Evolutionary conservation across 2,888 invertebrate species (phyloP).

Genomic region (Drosophila siamana): DNA sequence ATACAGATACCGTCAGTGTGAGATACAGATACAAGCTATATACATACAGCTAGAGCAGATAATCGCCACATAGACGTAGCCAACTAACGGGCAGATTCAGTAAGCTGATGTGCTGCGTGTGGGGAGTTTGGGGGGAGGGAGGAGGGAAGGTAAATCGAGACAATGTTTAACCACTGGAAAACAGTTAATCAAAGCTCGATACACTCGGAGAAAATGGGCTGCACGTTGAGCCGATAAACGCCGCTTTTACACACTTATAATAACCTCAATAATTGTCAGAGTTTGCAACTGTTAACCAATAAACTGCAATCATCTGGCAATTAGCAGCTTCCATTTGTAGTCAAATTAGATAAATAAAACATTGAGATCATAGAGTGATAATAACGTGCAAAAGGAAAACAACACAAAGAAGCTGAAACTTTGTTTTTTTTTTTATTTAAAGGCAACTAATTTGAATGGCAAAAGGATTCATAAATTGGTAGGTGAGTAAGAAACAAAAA

Average conservation of each 20-base stretch:
- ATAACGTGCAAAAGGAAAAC: too few species aligned
- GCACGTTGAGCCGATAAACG: conserved; percentile 5
- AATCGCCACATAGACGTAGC: conserved; percentile 47
- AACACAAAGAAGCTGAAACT: too few species aligned
- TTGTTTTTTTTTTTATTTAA: too few species aligned
- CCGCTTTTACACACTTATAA: conserved; percentile 1
- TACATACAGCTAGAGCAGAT: conserved; percentile 52
- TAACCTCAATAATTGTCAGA: neutral
- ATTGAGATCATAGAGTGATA: neutral
- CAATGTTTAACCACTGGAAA: conserved; percentile 63
- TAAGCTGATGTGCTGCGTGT: neutral
- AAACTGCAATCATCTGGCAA: conserved; percentile 1
- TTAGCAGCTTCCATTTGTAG: neutral
- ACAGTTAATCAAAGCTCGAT: conserved; percentile 64
- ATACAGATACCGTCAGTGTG: conserved; percentile 14
- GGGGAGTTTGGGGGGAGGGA: neutral
- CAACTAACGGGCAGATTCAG: conserved; percentile 19
- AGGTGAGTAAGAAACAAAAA: too few species aligned
- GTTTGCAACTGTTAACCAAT: neutral
- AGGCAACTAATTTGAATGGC: too few species aligned
- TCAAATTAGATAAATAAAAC: neutral
- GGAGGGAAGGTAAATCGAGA: conserved; percentile 34
- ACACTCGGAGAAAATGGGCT: conserved; percentile 39
- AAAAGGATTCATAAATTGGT: too few species aligned
- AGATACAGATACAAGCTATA: conserved; percentile 33